Base-by-base conservation (phyloP, 2,113 vertebrate genomes). In the Sprattus sprattus region DNA sequence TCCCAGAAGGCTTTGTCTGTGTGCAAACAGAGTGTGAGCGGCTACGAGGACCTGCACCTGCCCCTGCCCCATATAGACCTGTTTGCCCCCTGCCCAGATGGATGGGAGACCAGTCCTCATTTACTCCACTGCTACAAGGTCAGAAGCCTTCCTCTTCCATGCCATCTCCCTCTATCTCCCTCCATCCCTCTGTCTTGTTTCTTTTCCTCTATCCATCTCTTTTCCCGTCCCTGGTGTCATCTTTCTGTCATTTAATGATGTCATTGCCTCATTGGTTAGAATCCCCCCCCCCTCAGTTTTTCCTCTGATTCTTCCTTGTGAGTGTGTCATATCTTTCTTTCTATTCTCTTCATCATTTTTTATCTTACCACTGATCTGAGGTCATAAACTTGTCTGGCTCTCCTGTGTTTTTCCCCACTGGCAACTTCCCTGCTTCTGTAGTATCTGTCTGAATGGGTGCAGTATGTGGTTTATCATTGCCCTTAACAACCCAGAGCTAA, bases 61-160 rank as follows among this genome's bases (percentile, higher is more conserved):
- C 94, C 93, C 0, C 88, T 94, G 78, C 88, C 92, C 84, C 94
- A 95, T 90, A 89, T 94, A 39, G 93, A 95, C 83, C 92, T 92
- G 84, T 92, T 93, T 2, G 91, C 94, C 85, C 91, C 95, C 45
- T 99, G 97, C 92, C 94, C 93, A 78, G 92, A 93, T 54, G 96
- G 97, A 45, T 96, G 98, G 97, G 97, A 99, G 67, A 97, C 96
- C 15, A 91, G 94, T 15, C 39, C 94, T 81, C 93, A 95, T 71
- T 92, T 99, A 82, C 89, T 93, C 4, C 91, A 81, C 91, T 99
- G 98, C 89, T 99, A 96, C 90, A 99, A 98, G 97, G 98, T 98
- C 16, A 54, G 20, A 88, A 28, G 16, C 15, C 64, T 45, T 16
- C 22, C 13, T 80, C 49, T 60, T 60, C 6, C 22, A 60, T 22